These are phyloP conservation scores for Rutpela maculata DNA, from an alignment of 2,888 invertebrate species.

Conservation along the genomic window DNA sequence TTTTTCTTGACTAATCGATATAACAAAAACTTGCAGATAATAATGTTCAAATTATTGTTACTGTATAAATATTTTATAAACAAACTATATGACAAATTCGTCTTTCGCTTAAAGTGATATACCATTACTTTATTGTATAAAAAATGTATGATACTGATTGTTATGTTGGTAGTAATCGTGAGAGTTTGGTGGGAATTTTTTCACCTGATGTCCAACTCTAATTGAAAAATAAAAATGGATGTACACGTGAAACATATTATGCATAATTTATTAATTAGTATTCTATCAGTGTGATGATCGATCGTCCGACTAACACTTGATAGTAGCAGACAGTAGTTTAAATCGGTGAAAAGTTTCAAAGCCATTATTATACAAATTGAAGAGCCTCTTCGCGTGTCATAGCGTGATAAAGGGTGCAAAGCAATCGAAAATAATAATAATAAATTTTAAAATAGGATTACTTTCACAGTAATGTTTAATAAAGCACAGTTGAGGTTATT, in stretches of 20 bases:
- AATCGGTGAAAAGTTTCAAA: conserved; percentile 30
- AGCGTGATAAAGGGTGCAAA: conserved; percentile 41
- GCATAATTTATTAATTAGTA: conserved; percentile 50
- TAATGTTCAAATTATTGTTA: too few relatives aligned
- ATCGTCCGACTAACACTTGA: conserved; percentile 12
- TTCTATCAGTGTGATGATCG: conserved; percentile 43
- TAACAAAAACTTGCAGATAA: too few relatives aligned
- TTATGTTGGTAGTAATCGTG: conserved; percentile 13
- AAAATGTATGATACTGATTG: conserved; percentile 5
- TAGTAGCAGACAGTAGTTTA: conserved; percentile 6
- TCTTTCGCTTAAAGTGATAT: not conserved
- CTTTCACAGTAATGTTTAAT: conserved; percentile 43
- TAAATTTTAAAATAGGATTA: conserved; percentile 45
- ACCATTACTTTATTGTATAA: conserved; percentile 17
- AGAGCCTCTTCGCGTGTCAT: conserved; percentile 45
- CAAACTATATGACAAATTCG: not conserved
- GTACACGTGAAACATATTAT: conserved; percentile 43
- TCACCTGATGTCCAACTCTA: conserved; percentile 44
- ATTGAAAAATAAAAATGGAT: conserved; percentile 48
- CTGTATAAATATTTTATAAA: too few relatives aligned
- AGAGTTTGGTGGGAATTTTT: conserved; percentile 39
- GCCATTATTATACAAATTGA: conserved; percentile 30
- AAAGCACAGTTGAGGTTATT: conserved; percentile 30
- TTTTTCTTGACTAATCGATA: too few relatives aligned
- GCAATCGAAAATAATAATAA: conserved; percentile 45